phyloP scores from a whole-genome alignment of 1,140 invertebrate genomes.

The Camponotus pennsylvanicus region DNA sequence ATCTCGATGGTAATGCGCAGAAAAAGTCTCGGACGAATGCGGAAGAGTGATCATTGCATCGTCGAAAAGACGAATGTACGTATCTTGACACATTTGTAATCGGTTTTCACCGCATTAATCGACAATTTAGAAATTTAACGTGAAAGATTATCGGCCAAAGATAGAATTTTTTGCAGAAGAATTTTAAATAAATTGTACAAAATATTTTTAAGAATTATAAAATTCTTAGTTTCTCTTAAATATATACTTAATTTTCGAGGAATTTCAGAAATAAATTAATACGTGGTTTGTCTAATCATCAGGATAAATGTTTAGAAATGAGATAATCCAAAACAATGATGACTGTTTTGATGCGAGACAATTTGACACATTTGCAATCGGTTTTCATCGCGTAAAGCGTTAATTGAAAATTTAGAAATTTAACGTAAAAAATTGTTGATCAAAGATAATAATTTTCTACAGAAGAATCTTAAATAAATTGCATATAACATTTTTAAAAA shows the following conservation, averaged over 20 bases:
- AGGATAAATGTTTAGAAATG: neutral
- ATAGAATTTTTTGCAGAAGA: neutral
- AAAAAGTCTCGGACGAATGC: slow-evolving; percentile 1
- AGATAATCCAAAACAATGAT: neutral
- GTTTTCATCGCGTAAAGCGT: no score
- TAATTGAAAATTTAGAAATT: no score
- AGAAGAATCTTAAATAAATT: no score
- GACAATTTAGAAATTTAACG: no score
- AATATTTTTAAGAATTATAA: neutral
- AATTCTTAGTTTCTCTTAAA: neutral
- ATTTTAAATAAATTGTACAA: no score
- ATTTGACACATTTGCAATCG: no score
- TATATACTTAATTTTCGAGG: no score
- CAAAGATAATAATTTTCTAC: no score
- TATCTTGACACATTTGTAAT: slow-evolving; percentile 5
- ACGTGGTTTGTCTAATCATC: neutral
- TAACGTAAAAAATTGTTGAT: no score
- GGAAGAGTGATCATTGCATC: slow-evolving; percentile 23
- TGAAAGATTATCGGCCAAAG: neutral
- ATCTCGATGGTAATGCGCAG: slow-evolving; percentile 15
- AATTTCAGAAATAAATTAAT: neutral
- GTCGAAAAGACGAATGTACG: neutral
- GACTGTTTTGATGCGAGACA: neutral
- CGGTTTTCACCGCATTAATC: neutral
- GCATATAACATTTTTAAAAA: no score